A percentile compares a stretch with the other conserved stretches of the same genome.
Evolutionary conservation across 2,888 invertebrate species (phyloP).

Genomic region (Cryptophagus acutangulus): DNA sequence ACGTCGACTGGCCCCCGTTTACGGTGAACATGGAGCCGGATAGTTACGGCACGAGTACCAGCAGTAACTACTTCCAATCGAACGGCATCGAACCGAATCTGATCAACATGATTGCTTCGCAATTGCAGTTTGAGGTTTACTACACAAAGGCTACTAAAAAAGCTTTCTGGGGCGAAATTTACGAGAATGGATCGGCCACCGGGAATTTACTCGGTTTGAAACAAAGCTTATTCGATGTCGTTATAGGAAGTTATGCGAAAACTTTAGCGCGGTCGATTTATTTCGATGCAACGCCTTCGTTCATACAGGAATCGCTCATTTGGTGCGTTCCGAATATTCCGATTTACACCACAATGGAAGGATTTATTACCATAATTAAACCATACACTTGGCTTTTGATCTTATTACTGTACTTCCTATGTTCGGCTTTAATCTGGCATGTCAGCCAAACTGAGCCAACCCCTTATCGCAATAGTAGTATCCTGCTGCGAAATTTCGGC

Average conservation of each 20-base stretch:
- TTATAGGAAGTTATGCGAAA: constrained; percentile 39
- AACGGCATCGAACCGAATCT: constrained; percentile 28
- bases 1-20: constrained; percentile 40
- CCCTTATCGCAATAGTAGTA: constrained; percentile 14
- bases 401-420: constrained; percentile 3
- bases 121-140: constrained; percentile 24
- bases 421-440: constrained; percentile 8
- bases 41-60: constrained; percentile 10
- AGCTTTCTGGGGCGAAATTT: constrained; percentile 24
- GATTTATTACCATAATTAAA: constrained; percentile 11
- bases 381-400: constrained; percentile 13
- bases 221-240: constrained; percentile 34
- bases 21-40: constrained; percentile 32
- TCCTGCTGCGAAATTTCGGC: constrained; percentile 17
- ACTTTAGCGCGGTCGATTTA: constrained; percentile 28
- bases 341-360: constrained; percentile 11
- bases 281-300: constrained; percentile 38
- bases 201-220: constrained; percentile 33
- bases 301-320: constrained; percentile 37
- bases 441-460: not conserved
- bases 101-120: constrained; percentile 26
- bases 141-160: no score
- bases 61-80: constrained; percentile 11
- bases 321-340: constrained; percentile 42
- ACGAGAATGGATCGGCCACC: constrained; percentile 28